These are phyloP conservation scores for Dione vanillae DNA, from an alignment of 2,888 invertebrate genomes.

Conservation along the genomic window DNA sequence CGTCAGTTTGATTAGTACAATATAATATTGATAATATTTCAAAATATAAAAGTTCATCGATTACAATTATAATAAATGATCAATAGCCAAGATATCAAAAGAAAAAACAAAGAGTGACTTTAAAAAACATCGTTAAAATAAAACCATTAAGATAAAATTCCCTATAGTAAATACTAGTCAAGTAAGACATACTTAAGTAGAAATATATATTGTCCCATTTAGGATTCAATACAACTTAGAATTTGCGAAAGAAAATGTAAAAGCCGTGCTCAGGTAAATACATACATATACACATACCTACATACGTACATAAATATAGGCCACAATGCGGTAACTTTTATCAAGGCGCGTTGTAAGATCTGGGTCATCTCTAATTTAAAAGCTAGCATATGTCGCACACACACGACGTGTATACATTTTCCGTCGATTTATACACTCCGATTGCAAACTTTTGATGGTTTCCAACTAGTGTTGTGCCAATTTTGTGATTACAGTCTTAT, in stretches of 20 bases:
- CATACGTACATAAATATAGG: constrained; percentile 9
- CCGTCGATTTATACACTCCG: constrained; percentile 6
- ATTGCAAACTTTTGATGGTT: constrained; percentile 10
- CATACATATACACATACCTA: background rate
- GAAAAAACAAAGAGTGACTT: background rate
- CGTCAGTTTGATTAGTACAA: no score
- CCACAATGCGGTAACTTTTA: constrained; percentile 22
- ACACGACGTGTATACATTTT: constrained; percentile 2
- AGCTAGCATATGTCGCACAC: constrained; percentile 10
- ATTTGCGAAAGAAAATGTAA: background rate
- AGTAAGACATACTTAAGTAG: background rate
- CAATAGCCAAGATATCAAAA: background rate
- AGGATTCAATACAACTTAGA: background rate
- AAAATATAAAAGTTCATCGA: background rate
- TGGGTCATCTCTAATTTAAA: constrained; percentile 24
- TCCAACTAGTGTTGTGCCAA: background rate
- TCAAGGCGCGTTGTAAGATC: constrained; percentile 22
- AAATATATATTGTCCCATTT: background rate
- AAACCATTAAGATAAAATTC: background rate
- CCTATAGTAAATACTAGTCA: background rate
- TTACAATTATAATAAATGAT: background rate
- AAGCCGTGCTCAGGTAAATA: background rate
- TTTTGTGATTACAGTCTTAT: background rate
- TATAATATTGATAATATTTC: no score
- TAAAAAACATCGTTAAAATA: background rate